A percentile compares a stretch with the other conserved stretches of the same genome.
phyloP scores from a whole-genome alignment of 1,140 invertebrate genomes.

The Hirudo medicinalis region DNA sequence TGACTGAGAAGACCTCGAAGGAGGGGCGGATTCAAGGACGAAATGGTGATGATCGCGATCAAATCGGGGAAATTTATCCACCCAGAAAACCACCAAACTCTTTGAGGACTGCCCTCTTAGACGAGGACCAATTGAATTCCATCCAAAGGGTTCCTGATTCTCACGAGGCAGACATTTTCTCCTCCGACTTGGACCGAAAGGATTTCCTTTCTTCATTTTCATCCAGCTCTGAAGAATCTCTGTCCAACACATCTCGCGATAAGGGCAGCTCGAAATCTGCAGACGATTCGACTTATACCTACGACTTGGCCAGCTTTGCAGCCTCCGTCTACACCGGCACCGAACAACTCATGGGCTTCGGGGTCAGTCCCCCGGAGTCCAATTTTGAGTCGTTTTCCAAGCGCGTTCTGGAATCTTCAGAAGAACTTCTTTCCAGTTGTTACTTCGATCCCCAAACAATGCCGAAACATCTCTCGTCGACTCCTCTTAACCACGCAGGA shows the following conservation, averaged over 20 bases:
- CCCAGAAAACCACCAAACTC: not conserved
- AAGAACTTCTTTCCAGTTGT: constrained; percentile 1
- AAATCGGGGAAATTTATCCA: not conserved
- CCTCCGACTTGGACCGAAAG: not conserved
- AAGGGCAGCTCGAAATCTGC: not conserved
- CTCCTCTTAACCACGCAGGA: not conserved
- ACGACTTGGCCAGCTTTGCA: constrained; percentile 14
- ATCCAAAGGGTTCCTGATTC: not conserved
- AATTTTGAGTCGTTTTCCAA: not conserved
- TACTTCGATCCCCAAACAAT: not conserved
- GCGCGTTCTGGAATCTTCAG: not conserved
- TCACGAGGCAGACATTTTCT: not conserved
- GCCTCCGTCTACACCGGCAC: constrained; percentile 11
- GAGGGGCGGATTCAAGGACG: too few species aligned
- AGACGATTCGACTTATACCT: not conserved
- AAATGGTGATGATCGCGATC: too few species aligned
- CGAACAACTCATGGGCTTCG: constrained; percentile 3
- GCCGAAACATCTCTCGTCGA: not conserved
- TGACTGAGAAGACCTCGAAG: too few species aligned
- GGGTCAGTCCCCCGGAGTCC: not conserved
- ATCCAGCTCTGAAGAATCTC: constrained; percentile 7
- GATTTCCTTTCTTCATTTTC: not conserved
- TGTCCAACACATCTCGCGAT: not conserved
- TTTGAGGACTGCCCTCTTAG: not conserved
- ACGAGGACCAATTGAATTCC: not conserved